Evolutionary conservation across 37 sponge, comb jelly and placozoan species (phyloP), one percentile per base, ranked within the genome.

Genomic region (Geodia barretti): DNA sequence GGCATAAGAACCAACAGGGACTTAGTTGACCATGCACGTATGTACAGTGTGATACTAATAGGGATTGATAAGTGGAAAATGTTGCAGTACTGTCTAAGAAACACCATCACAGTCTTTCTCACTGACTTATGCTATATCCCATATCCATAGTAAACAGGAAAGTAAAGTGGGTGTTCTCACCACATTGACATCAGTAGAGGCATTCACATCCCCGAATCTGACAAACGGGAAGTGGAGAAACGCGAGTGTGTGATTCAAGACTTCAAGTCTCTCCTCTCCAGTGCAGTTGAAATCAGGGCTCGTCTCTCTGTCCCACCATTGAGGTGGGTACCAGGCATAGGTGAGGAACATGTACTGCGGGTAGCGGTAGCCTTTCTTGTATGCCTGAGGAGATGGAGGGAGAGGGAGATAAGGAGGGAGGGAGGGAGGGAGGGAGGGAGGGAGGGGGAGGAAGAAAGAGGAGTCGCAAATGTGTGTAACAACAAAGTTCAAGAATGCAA

Each of bases 261-360:
- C 83, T 73, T 42, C 73, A 65, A 72, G 66, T 9, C 74, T 39
- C 32, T 83, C 65, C 11, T 83, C 67, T 23, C 64, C 34, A 31
- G 65, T 74, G 32, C 83, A 83, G 1, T 65, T 28, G 0, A 37
- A 9, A 41, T 74, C 67, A 24, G 64, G 58, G 5, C 3, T 11
- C 1, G 37, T 31, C 1, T 4, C 20, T 42, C 47, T 37, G 54
- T 7, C 14, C 83, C 83, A 83, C 83, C 83, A 83, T 0, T 40
- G 26, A 21, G 2, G 42, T 4, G 41, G 28, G 36, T 83, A 83
- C 83, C 83, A 83, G 0, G 70, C 83, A 39, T 62, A 31, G n/a
- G 83, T 83, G n/a, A 83, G 54, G n/a, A 83, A 41, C 36, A 83
- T 9, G 67, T 83, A 64, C 0, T 35, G 58, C 19, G 83, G 83